Conservation (phyloP, 2,888 invertebrate genomes). For the Acanthosepion esculentum region DNA sequence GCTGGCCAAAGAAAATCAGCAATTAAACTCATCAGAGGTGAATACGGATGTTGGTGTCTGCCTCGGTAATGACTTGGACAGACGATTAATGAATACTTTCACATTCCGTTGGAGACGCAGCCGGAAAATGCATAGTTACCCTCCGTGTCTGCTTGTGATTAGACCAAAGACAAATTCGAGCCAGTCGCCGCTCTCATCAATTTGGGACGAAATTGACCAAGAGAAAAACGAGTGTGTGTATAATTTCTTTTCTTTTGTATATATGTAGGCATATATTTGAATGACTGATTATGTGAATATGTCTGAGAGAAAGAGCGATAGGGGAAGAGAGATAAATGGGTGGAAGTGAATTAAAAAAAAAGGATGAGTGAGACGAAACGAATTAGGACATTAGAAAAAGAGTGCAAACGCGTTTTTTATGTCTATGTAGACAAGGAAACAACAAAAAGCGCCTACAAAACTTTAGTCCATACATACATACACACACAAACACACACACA, state of each 20-base stretch:
- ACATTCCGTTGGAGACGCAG: not conserved
- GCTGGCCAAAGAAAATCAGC: conserved; percentile 9
- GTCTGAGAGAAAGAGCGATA: not conserved
- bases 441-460: too few species aligned
- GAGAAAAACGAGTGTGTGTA: not conserved
- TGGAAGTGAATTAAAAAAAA: not conserved
- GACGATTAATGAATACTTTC: conserved; percentile 33
- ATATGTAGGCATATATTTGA: not conserved
- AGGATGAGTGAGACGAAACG: not conserved
- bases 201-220: not conserved
- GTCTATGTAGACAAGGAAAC: too few species aligned
- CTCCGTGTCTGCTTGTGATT: not conserved
- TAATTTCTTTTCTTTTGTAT: not conserved
- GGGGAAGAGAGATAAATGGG: not conserved
- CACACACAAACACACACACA: too few species aligned
- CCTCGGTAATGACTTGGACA: conserved; percentile 33
- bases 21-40: conserved; percentile 9
- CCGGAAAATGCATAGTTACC: conserved; percentile 33
- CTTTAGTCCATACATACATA: too few species aligned
- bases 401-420: too few species aligned
- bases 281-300: not conserved
- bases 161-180: not conserved
- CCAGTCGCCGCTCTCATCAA: not conserved
- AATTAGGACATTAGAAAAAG: not conserved
- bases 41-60: conserved; percentile 33